Base-by-base conservation (phyloP, 2,797 vertebrate genomes). In the Poecilia wingei region DNA sequence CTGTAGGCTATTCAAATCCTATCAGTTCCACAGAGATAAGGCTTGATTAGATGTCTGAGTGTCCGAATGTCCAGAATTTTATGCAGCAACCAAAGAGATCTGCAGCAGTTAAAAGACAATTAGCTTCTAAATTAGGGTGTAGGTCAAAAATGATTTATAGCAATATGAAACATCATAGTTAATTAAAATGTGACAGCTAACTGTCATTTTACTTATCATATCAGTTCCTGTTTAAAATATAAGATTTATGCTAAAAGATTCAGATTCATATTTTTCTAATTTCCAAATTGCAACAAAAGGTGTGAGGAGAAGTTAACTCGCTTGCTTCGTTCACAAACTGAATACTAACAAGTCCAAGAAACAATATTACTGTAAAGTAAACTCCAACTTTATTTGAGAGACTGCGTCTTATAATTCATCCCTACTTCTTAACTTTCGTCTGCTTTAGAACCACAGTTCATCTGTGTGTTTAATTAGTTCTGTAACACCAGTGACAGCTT, bases 1-100 rank as follows among this genome's bases (percentile, higher is more conserved):
- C 31, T 73, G 3, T 55, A 9, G n/a, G 75, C 79, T 61, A 68
- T 72, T 66, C 31, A 33, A 57, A 81, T 78, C 51, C 79, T 10
- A 72, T 87, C 75, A 22, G 39, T 76, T 41, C 55, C 1, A 49
- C 31, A 72, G 28, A 10, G 76, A 83, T 59, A 18, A 80, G 20
- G 12, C 4, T 2, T 10, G 16, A 28, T 69, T 61, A 36, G 3
- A 47, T 8, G 74, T 78, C 59, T 69, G 57, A 47, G 64, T 61
- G 49, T 47, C 39, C 31, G 41, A 18, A 66, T 49, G 3, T 9
- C 71, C 28, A 25, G 69, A 8, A 66, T 75, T 51, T 33, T 43
- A 43, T 43, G 25, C 9, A 6, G 6, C 39, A 14, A 69, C 4
- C 66, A 41, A 25, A n/a, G 36, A 25, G 10, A 25, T n/a, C 10